Base-by-base conservation (phyloP, 2,113 vertebrate genomes). In the Cygnus atratus region DNA sequence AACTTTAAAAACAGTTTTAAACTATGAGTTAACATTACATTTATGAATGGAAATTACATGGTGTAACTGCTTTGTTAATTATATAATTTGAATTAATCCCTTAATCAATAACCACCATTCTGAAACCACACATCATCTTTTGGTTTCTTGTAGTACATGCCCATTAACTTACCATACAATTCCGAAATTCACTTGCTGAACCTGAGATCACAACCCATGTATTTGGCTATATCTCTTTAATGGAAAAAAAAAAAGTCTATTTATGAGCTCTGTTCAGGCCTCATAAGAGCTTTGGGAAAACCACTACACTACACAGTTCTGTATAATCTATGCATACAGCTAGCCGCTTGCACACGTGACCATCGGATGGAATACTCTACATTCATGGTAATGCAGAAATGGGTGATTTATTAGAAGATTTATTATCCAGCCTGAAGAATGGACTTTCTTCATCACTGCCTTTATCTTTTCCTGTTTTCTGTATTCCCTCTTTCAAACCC, bases 271-370 rank as follows among this genome's bases (percentile, higher is more conserved):
- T 33, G 58, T 72, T 81, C 37, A 86, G 20, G 46, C 44, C 75
- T 83, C 80, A 44, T 2, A 48, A 19, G 28, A 71, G 20, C 18
- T 63, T 19, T 33, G 43, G 48, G 43, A 62, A 63, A 92, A 78
- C 41, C 29, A 66, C 43, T 28, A 8, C 6, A 24, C 0, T 12
- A 13, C 33, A 33, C 15, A 68, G 37, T 61, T 65, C 25, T 71
- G 0, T 13, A 25, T 9, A 25, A 68, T 24, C 31, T 73, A 4
- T 48, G 37, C 28, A 48, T 14, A 33, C n/a, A 71, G 11, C 4
- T 10, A 81, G 70, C 21, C 20, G 11, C 43, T 22, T 61, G 62
- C 66, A 86, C 46, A 70, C 0, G 0, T 1, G 3, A 37, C 48
- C 59, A 18, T 16, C 22, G 33, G 20, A 25, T 31, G 41, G 43